These are phyloP conservation scores for Epizoanthus scotinus DNA, from an alignment of 92 coral and sea anemone species.

Conservation along the genomic window DNA sequence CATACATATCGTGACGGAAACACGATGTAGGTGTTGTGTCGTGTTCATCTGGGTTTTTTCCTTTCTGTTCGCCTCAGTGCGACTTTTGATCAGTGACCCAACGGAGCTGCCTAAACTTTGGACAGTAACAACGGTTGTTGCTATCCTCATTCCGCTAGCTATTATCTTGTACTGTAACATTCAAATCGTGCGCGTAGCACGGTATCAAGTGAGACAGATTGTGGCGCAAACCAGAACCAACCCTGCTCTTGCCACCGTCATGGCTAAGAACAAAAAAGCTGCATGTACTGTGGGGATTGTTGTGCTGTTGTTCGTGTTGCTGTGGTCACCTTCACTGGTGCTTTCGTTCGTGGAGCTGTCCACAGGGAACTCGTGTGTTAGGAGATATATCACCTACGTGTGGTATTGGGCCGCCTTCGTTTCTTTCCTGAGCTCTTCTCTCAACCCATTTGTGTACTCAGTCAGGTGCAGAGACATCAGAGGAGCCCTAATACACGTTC, in stretches of 20 bases:
- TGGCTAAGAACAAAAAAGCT: slow-evolving; percentile 67
- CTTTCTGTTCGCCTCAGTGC: slow-evolving; percentile 51
- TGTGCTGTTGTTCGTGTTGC: slow-evolving; percentile 59
- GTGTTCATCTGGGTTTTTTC: slow-evolving; percentile 67
- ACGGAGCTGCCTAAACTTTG: slow-evolving; percentile 57
- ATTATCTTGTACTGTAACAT: slow-evolving; percentile 66
- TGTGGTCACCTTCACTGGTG: slow-evolving; percentile 72
- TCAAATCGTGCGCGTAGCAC: slow-evolving; percentile 65
- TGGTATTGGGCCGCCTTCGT: slow-evolving; percentile 81
- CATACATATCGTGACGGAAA: slow-evolving; percentile 44
- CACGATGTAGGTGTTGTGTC: slow-evolving; percentile 37
- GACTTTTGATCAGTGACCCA: slow-evolving; percentile 52
- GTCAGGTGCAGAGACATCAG: slow-evolving; percentile 68
- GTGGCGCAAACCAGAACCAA: slow-evolving; percentile 45
- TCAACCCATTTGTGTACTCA: slow-evolving; percentile 75
- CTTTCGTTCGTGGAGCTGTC: slow-evolving; percentile 62
- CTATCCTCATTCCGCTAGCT: slow-evolving; percentile 53
- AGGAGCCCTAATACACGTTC: slow-evolving; percentile 23
- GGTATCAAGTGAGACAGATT: slow-evolving; percentile 51
- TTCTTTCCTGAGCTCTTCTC: slow-evolving; percentile 61
- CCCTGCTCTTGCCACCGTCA: slow-evolving; percentile 47
- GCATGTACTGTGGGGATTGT: slow-evolving; percentile 76
- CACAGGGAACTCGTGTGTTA: slow-evolving; percentile 51
- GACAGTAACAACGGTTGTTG: slow-evolving; percentile 61
- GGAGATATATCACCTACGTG: slow-evolving; percentile 51